Base-by-base conservation (phyloP, 2,797 vertebrate genomes). In the Malacoraja senta region DNA sequence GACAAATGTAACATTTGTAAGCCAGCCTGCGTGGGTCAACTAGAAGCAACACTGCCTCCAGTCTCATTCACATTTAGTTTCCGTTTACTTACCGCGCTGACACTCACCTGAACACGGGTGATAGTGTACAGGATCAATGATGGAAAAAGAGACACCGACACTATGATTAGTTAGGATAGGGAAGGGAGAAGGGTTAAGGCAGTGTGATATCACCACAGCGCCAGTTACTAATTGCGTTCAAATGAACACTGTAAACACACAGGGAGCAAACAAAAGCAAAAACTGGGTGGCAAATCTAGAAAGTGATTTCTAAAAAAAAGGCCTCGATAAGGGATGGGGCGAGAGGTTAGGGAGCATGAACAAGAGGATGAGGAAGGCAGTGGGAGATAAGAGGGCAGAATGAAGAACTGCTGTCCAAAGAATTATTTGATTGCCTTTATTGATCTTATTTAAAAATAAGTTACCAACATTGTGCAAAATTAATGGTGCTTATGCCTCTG, bases 81-180 rank as follows among this genome's bases (percentile, higher is more conserved):
- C 93, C 93, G 93, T 93, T 93, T 91, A 95, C 95, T 95, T 95
- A 96, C 96, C 96, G 95, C 94, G 94, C 93, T 95, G 94, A 93
- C 96, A 96, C 96, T 96, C 95, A 96, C 96, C 95, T 95, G 94
- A 78, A 84, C 83, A 93, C 94, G 93, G 84, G 17, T 63, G 61
- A 88, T n/a, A 68, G 63, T 68, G 3, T 32, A 88, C 84, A 88
- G 84, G 61, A 88, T 68, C 84, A 88, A 68, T 68, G 84, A 35
- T 88, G 84, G 84, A 63, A 65, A 88, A 88, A 88, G 84, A 68
- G 84, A 88, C 35, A 88, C 84, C 61, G 32, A 88, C 61, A 88
- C 61, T 35, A 65, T 88, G 84, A 63, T 88, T 88, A 88, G 63
- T 88, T 88, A 0, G 93, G 76, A 93, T 53, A 24, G 93, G 74